Base-by-base conservation (phyloP, 2,888 invertebrate species). In the Pheosia gnoma region DNA sequence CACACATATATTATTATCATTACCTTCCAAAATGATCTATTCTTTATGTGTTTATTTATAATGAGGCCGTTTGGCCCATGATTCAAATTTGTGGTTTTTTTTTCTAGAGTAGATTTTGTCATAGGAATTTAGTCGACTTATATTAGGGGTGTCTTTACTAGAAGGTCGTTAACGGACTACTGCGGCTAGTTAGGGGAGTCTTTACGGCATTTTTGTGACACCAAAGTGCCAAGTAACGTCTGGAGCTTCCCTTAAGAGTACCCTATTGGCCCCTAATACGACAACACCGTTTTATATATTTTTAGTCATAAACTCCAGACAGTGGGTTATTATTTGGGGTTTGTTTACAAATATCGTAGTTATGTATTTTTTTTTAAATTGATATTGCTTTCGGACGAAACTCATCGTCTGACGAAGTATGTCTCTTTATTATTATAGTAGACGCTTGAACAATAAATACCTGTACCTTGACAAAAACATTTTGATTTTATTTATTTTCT, bases 391-490 rank as follows among this genome's bases (percentile, higher is more conserved):
- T 86, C 82, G 77, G 80, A 84, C 79, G 81, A 81, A 71, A 68
- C 68, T 71, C 77, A 77, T 82, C 82, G 82, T 82, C 75, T 83
- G 79, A 78, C 79, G 77, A 75, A 85, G 85, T 89, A 88, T 89
- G 89, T 91, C 91, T 88, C 85, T 80, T 86, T 66, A 84, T 88
- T 83, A 87, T 47, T 83, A 86, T 88, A 86, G 91, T 91, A 90
- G 91, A 89, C 90, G 91, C 90, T 90, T 92, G 89, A 91, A 91
- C 91, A 92, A 91, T 90, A 92, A 91, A 91, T 91, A 90, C 86
- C 86, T 91, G 89, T 91, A 91, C 89, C 87, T 90, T 89, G 83
- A 86, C 76, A 80, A 78, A 41, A 67, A 70, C 79, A 81, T 81
- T 83, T 85, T 84, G 80, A 75, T 67, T 75, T 71, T 71, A 70